Evolutionary conservation across 2,113 vertebrate species (phyloP).

Genomic region (Reinhardtius hippoglossoides): DNA sequence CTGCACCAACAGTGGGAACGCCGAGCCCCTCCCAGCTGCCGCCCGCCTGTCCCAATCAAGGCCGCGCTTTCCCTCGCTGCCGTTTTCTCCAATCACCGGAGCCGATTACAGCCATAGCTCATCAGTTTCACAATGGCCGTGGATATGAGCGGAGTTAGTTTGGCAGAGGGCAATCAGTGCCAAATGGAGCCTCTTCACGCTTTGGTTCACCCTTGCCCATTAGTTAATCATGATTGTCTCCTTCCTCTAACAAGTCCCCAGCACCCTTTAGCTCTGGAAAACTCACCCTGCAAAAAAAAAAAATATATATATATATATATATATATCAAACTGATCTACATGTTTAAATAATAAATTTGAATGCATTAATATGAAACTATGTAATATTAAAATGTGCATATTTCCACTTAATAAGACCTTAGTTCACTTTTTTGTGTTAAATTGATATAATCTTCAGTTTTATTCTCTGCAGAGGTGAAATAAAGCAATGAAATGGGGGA

Average conservation of each 20-base stretch:
- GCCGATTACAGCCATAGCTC: conserved; percentile 78
- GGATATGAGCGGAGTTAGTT: conserved; percentile 75
- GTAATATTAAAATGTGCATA: not conserved
- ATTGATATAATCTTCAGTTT: not conserved
- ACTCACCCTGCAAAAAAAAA: conserved; percentile 6
- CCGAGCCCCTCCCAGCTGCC: conserved; percentile 64
- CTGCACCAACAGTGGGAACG: conserved; percentile 39
- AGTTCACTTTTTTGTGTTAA: not conserved
- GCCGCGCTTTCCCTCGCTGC: conserved; percentile 48
- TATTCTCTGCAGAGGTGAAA: not conserved
- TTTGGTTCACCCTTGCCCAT: conserved; percentile 69
- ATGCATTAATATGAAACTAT: not conserved
- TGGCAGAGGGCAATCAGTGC: conserved; percentile 73
- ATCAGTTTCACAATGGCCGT: conserved; percentile 77
- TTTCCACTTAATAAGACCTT: not conserved
- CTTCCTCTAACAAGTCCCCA: conserved; percentile 47
- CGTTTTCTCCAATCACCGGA: conserved; percentile 69
- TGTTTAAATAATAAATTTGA: too few species aligned
- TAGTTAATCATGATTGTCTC: conserved; percentile 68
- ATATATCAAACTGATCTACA: not conserved
- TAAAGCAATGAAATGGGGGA: not conserved
- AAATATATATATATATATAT: not conserved
- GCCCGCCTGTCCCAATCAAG: conserved; percentile 62
- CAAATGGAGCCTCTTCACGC: conserved; percentile 74
- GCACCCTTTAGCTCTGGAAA: conserved; percentile 31